These are phyloP conservation scores for Daphoenositta chrysoptera DNA, from an alignment of 2,113 vertebrate species.

Conservation along the genomic window DNA sequence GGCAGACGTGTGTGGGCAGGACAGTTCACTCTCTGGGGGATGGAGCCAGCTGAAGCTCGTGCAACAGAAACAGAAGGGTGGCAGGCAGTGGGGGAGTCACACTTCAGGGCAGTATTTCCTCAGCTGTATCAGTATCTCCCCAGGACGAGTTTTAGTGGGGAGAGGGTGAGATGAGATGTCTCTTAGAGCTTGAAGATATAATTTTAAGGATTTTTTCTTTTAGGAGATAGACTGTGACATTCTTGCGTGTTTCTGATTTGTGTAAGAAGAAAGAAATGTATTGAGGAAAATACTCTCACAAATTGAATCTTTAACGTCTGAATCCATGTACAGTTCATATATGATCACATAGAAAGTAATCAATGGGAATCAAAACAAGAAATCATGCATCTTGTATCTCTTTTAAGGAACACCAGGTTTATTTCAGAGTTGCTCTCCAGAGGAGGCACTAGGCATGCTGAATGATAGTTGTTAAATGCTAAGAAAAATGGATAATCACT, in stretches of 20 bases:
- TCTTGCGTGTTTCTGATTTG: not conserved
- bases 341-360: not conserved
- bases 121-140: not conserved
- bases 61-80: not conserved
- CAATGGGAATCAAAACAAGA: not conserved
- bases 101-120: not conserved
- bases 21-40: not conserved
- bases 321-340: not conserved
- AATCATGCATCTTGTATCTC: not conserved
- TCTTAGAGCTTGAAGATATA: not conserved
- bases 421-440: not conserved
- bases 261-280: not conserved
- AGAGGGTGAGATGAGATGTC: not conserved
- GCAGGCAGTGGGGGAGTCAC: not conserved
- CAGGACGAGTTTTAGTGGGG: not conserved
- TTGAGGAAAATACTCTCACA: not conserved
- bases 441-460: not conserved
- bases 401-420: not conserved
- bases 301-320: not conserved
- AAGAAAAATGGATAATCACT: not conserved
- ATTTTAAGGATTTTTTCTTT: not conserved
- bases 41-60: not conserved
- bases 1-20: not conserved
- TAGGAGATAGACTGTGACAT: not conserved
- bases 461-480: not conserved